A percentile compares a stretch with the other conserved stretches of the same genome.
Conservation (phyloP, 1,140 invertebrate genomes). For the Zophobas atratus region DNA sequence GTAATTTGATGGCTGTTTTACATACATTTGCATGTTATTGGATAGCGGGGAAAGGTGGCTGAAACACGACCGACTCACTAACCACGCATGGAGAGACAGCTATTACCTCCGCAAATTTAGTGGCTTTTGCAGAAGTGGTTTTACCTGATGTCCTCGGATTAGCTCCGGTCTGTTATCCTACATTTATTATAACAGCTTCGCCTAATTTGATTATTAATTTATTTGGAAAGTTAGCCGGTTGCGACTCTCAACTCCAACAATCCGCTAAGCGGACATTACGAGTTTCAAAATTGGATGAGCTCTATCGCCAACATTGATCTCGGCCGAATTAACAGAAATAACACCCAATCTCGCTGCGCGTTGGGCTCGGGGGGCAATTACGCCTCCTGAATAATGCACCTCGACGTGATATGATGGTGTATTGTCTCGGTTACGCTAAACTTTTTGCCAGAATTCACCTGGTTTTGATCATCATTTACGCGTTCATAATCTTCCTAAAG, state of each 20-base stretch:
- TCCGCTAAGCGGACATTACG: slow-evolving; percentile 41
- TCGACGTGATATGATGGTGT: neutral
- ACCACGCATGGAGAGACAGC: slow-evolving; percentile 52
- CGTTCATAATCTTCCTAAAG: too few relatives aligned
- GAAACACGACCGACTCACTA: slow-evolving; percentile 52
- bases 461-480: too few relatives aligned
- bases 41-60: slow-evolving; percentile 49
- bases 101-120: slow-evolving; percentile 57
- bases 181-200: slow-evolving; percentile 48
- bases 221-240: slow-evolving; percentile 40
- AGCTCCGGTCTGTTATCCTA: slow-evolving; percentile 48
- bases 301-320: slow-evolving; percentile 13
- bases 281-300: slow-evolving; percentile 31
- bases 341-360: slow-evolving; percentile 2
- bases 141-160: slow-evolving; percentile 57
- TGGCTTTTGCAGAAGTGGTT: slow-evolving; percentile 55
- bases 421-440: too few relatives aligned
- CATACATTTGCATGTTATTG: slow-evolving; percentile 66
- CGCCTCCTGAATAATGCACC: neutral
- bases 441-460: too few relatives aligned
- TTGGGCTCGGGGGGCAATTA: neutral
- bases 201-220: slow-evolving; percentile 50
- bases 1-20: slow-evolving; percentile 65
- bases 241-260: slow-evolving; percentile 29
- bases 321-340: slow-evolving; percentile 25